These are phyloP conservation scores for Listrodromus nycthemerus DNA, from an alignment of 2,888 invertebrate species.

Conservation along the genomic window DNA sequence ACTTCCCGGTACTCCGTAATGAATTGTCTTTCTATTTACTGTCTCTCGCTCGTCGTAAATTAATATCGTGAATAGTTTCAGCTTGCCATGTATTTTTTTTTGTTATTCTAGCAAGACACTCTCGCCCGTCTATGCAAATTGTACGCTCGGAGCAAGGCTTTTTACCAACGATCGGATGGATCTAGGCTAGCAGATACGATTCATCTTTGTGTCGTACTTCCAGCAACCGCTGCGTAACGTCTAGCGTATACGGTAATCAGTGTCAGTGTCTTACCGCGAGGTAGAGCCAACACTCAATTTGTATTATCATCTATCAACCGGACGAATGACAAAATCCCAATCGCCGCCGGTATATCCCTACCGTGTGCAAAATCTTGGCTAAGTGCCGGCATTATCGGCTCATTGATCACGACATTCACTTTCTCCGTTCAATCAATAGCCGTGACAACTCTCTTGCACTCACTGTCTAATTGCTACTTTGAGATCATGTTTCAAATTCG, in stretches of 20 bases:
- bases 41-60: slow-evolving; percentile 53
- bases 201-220: slow-evolving; percentile 60
- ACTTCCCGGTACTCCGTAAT: slow-evolving; percentile 57
- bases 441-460: slow-evolving; percentile 38
- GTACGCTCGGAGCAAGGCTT: slow-evolving; percentile 49
- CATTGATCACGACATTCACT: slow-evolving; percentile 30
- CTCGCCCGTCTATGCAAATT: slow-evolving; percentile 55
- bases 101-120: slow-evolving; percentile 10
- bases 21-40: slow-evolving; percentile 49
- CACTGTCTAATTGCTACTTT: background rate
- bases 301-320: slow-evolving; percentile 45
- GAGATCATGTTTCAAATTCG: slow-evolving; percentile 11
- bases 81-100: slow-evolving; percentile 1
- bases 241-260: background rate
- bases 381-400: slow-evolving; percentile 29
- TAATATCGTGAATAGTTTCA: slow-evolving; percentile 33
- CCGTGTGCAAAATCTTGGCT: background rate
- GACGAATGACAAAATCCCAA: slow-evolving; percentile 36
- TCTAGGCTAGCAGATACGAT: slow-evolving; percentile 62
- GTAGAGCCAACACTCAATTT: slow-evolving; percentile 48
- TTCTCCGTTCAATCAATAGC: slow-evolving; percentile 49
- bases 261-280: slow-evolving; percentile 15
- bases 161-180: slow-evolving; percentile 49
- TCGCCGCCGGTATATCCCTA: slow-evolving; percentile 13
- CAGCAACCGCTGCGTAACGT: slow-evolving; percentile 18